Evolutionary conservation across 2,797 vertebrate species (phyloP).

Genomic region (Apogon hyalosoma): DNA sequence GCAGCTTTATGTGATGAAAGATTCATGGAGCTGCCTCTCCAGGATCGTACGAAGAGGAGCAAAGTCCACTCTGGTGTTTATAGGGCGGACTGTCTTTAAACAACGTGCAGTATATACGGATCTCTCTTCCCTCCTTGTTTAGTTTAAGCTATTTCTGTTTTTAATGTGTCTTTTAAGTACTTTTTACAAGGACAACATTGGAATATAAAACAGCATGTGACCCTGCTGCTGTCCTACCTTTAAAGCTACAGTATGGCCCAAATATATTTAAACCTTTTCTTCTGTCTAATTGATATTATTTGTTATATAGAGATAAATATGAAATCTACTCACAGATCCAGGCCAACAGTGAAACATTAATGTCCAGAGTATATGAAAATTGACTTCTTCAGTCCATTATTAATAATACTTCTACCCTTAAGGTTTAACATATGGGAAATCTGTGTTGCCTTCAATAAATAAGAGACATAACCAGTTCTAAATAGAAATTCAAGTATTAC

Average conservation of each 20-base stretch:
- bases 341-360: too few relatives aligned
- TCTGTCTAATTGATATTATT: background rate
- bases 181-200: too few relatives aligned
- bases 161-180: background rate
- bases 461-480: too few relatives aligned
- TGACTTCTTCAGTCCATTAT: background rate
- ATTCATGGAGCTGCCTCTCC: background rate
- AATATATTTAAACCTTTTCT: background rate
- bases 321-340: background rate
- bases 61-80: constrained; percentile 50
- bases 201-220: too few relatives aligned
- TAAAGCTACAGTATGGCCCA: background rate
- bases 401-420: background rate
- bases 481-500: too few relatives aligned
- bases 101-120: background rate
- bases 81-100: background rate
- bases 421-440: background rate
- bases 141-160: background rate
- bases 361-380: too few relatives aligned
- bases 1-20: constrained; percentile 24
- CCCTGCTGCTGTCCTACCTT: background rate
- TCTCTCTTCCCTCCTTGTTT: background rate
- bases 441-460: background rate
- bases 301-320: too few relatives aligned
- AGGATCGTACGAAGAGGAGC: constrained; percentile 13